phyloP scores from a whole-genome alignment of 2,888 invertebrate species.

The Microctonus aethiopoides region DNA sequence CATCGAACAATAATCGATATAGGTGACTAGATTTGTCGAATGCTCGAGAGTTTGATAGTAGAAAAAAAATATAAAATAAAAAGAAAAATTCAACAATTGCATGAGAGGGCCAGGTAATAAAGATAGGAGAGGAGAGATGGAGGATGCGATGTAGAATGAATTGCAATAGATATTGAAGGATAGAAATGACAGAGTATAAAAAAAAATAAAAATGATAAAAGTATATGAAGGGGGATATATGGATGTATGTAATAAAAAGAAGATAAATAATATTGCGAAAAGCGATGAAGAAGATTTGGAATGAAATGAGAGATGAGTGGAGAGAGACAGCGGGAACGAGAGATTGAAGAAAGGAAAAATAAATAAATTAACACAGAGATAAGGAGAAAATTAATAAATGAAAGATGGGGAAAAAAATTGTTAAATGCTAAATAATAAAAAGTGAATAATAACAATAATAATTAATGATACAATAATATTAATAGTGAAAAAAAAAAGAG shows the following conservation, averaged over 20 bases:
- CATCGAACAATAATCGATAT: constrained; percentile 7
- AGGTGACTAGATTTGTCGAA: constrained; percentile 6
- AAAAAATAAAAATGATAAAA: neutral
- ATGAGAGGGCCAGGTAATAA: neutral
- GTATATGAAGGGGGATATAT: neutral
- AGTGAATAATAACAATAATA: constrained; percentile 26
- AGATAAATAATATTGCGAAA: constrained; percentile 45
- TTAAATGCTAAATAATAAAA: constrained; percentile 13
- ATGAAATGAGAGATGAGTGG: neutral
- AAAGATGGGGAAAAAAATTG: constrained; percentile 26
- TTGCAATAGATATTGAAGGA: neutral
- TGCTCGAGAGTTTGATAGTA: neutral
- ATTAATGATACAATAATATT: constrained; percentile 32
- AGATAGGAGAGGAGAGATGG: neutral
- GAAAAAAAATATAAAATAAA: too few species aligned
- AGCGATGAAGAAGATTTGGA: constrained; percentile 44
- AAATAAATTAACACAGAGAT: neutral
- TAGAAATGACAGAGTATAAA: neutral
- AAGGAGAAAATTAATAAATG: constrained; percentile 36
- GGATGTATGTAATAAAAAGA: neutral
- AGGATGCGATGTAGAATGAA: neutral
- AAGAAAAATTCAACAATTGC: neutral
- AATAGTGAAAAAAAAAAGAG: constrained; percentile 21
- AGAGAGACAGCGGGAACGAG: constrained; percentile 16
- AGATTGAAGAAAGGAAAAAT: constrained; percentile 20